phyloP scores from a whole-genome alignment of 2,888 invertebrate species.

The Eupithecia inturbata region DNA sequence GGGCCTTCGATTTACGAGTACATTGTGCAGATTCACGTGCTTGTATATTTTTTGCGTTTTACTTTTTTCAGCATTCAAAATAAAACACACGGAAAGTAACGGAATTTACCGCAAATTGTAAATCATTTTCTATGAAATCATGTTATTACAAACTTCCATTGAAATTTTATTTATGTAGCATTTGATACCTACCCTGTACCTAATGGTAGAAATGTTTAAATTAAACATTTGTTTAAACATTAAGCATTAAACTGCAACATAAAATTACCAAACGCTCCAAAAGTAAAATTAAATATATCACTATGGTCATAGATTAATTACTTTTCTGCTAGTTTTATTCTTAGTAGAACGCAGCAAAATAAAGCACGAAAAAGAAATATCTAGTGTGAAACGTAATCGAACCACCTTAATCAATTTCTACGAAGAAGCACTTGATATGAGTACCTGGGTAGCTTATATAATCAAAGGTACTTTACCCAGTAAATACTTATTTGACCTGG shows the following conservation, averaged over 20 bases:
- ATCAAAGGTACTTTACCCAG: neutral
- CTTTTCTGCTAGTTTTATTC: neutral
- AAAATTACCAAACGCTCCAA: too few species aligned
- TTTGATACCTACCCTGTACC: too few species aligned
- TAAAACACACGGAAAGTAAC: neutral
- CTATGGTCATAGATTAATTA: too few species aligned
- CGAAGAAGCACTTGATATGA: neutral
- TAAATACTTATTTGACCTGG: neutral
- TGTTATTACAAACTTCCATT: neutral
- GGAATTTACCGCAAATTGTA: neutral
- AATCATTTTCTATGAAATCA: neutral
- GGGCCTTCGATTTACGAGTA: constrained; percentile 29
- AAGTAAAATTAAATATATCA: too few species aligned
- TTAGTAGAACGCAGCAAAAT: neutral
- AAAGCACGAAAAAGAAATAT: too few species aligned
- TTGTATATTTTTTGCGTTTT: neutral
- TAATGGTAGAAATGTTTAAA: too few species aligned
- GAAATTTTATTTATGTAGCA: too few species aligned
- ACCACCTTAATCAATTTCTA: neutral
- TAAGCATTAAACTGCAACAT: too few species aligned
- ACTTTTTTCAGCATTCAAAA: neutral
- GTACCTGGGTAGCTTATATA: too few species aligned
- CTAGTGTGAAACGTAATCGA: neutral
- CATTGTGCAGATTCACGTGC: neutral
- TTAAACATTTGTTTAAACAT: too few species aligned